Evolutionary conservation across 1,140 invertebrate species (phyloP).

Genomic region (Arion vulgaris): DNA sequence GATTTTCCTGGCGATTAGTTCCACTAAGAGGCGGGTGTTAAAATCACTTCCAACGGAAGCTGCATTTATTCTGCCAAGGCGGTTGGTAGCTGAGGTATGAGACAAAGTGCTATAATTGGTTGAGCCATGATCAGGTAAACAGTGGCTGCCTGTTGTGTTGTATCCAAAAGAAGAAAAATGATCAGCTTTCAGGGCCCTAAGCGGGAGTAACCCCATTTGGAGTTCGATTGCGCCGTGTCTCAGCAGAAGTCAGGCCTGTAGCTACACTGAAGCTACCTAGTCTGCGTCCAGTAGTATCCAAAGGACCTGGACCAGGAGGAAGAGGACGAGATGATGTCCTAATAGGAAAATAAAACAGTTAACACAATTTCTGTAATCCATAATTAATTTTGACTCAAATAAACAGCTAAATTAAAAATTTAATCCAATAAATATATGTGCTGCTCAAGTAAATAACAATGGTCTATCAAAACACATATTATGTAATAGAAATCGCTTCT

Average conservation of each 20-base stretch:
- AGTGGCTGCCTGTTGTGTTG: not conserved
- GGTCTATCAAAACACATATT: too few species aligned
- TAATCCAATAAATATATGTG: too few species aligned
- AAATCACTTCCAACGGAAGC: not conserved
- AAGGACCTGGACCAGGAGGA: slow-evolving; percentile 60
- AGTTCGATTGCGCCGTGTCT: slow-evolving; percentile 10
- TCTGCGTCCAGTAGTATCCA: slow-evolving; percentile 56
- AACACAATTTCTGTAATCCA: too few species aligned
- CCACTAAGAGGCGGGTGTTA: not conserved
- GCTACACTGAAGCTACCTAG: slow-evolving; percentile 41
- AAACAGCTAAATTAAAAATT: too few species aligned
- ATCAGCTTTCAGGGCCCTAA: slow-evolving; percentile 59
- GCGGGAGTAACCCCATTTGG: slow-evolving; percentile 31
- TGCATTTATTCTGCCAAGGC: slow-evolving; percentile 25
- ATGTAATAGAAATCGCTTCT: too few species aligned
- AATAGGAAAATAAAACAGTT: not conserved
- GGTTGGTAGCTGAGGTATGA: slow-evolving; percentile 38
- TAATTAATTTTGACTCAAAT: too few species aligned
- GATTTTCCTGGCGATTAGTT: slow-evolving; percentile 9
- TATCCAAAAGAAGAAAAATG: slow-evolving; percentile 42
- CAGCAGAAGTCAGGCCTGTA: not conserved
- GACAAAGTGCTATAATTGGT: slow-evolving; percentile 15
- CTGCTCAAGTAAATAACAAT: too few species aligned
- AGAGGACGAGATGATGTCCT: slow-evolving; percentile 37
- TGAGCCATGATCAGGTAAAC: slow-evolving; percentile 3